Evolutionary conservation across 2,797 vertebrate genomes (phyloP).

Genomic region (Liparis tanakae): DNA sequence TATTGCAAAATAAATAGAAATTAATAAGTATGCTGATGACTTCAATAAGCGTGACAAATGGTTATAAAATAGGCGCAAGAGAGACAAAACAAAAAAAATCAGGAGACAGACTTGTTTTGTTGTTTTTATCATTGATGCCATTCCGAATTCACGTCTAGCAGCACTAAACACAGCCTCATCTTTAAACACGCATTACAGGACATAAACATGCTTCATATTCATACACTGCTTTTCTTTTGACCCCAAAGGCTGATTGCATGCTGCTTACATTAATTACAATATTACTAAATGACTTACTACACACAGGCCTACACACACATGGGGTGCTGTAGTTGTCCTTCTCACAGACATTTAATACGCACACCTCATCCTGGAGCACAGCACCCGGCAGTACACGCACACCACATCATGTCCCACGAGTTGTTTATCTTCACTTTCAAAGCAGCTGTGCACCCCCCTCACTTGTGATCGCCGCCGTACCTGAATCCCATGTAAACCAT

Average conservation of each 20-base stretch:
- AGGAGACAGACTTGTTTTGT: neutral
- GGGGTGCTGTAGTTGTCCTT: neutral
- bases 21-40: slow-evolving; percentile 13
- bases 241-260: neutral
- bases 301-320: neutral
- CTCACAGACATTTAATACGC: neutral
- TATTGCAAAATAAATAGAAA: slow-evolving; percentile 33
- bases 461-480: slow-evolving; percentile 20
- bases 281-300: neutral
- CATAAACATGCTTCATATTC: neutral
- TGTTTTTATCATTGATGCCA: neutral
- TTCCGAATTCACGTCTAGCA: neutral
- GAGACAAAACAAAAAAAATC: neutral
- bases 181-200: neutral
- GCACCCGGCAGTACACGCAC: neutral
- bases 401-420: neutral
- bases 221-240: neutral
- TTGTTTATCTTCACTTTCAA: slow-evolving; percentile 29
- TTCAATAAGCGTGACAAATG: slow-evolving; percentile 18
- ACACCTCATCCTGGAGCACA: neutral
- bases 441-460: slow-evolving; percentile 3
- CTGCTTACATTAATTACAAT: neutral
- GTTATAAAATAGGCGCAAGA: neutral
- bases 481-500: slow-evolving; percentile 26
- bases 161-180: neutral